These are phyloP conservation scores for Phylloscopus whistleri DNA, from an alignment of 2,113 vertebrate species.

Conservation along the genomic window DNA sequence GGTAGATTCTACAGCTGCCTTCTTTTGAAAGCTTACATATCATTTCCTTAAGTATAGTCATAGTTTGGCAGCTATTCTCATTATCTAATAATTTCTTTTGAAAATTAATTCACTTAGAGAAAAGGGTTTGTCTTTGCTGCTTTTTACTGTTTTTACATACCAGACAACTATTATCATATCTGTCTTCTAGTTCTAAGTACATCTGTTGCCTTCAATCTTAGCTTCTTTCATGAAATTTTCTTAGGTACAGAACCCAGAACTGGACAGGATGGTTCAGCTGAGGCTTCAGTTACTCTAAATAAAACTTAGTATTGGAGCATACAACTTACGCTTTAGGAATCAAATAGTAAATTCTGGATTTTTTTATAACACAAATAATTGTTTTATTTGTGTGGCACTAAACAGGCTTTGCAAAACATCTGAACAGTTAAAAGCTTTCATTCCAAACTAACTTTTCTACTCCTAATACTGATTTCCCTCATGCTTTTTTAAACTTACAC, in stretches of 20 bases:
- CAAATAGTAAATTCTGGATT: neutral
- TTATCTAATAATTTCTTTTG: neutral
- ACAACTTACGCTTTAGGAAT: neutral
- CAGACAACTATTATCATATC: neutral
- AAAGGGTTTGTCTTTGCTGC: neutral
- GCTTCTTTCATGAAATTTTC: neutral
- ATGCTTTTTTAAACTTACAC: neutral
- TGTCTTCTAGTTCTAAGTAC: neutral
- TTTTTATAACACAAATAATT: neutral
- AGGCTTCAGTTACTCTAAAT: neutral
- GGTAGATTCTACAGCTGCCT: neutral
- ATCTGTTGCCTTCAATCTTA: neutral
- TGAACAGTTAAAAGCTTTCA: neutral
- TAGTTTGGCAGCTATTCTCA: neutral
- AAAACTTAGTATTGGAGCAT: neutral
- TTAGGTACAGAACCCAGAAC: neutral
- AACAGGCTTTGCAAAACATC: neutral
- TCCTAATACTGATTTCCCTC: neutral
- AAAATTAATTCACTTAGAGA: neutral
- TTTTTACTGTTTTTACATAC: neutral
- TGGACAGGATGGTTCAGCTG: neutral
- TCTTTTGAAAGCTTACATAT: neutral
- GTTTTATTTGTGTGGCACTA: neutral
- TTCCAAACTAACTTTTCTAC: neutral
- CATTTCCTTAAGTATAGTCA: neutral